Conservation (phyloP, 2,797 vertebrate species). For the Botia almorhae region DNA sequence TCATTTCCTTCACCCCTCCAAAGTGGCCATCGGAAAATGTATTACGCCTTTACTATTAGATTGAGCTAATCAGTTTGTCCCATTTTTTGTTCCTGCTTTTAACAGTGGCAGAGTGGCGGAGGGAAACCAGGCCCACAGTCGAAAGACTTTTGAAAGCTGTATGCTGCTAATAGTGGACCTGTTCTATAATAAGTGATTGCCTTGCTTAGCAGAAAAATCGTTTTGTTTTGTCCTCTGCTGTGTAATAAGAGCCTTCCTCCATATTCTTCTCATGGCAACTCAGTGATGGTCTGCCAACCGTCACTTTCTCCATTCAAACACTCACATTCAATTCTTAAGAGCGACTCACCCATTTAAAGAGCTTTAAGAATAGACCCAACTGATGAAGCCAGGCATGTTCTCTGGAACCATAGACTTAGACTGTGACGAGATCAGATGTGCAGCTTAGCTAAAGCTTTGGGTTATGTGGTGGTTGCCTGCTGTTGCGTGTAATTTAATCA, state of each 20-base stretch:
- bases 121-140: slow-evolving; percentile 63
- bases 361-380: slow-evolving; percentile 32
- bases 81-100: slow-evolving; percentile 62
- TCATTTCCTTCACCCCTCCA: slow-evolving; percentile 69
- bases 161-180: slow-evolving; percentile 37
- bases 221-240: slow-evolving; percentile 2
- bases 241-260: neutral
- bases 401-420: slow-evolving; percentile 59
- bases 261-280: neutral
- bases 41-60: slow-evolving; percentile 73
- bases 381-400: slow-evolving; percentile 54
- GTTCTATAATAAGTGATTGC: slow-evolving; percentile 29
- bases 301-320: slow-evolving; percentile 20
- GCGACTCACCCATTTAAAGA: slow-evolving; percentile 27
- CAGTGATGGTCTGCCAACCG: neutral
- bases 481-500: slow-evolving; percentile 46
- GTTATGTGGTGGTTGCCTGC: slow-evolving; percentile 3
- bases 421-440: slow-evolving; percentile 56
- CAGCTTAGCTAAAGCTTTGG: slow-evolving; percentile 47
- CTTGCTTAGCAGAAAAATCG: slow-evolving; percentile 23
- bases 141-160: slow-evolving; percentile 59
- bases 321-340: slow-evolving; percentile 28
- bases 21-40: slow-evolving; percentile 72
- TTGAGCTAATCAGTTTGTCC: slow-evolving; percentile 79
- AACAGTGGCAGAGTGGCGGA: slow-evolving; percentile 59